Base-by-base conservation (phyloP, 2,888 invertebrate species). In the Coenonympha arcania region DNA sequence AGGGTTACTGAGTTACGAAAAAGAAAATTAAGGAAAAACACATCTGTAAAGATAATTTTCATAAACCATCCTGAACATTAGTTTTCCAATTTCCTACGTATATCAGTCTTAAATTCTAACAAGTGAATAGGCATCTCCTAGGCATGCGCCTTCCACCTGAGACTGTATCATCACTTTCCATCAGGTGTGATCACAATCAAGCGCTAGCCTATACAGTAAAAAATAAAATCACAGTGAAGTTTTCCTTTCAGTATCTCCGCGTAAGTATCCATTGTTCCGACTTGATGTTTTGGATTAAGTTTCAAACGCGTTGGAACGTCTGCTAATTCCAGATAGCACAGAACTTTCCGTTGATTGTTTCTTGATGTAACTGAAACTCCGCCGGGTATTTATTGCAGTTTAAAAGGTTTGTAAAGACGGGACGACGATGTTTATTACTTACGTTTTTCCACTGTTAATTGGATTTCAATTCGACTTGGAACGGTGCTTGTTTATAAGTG, bases 241-340 rank as follows among this genome's bases (percentile, higher is more conserved):
- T 18, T 11, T 20, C 26, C 36, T 16, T 11, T n/a, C n/a, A n/a
- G n/a, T n/a, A n/a, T n/a, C n/a, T n/a, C n/a, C n/a, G n/a, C n/a
- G 11, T 8, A 46, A 36, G 30, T 31, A 5, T n/a, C 13, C 18
- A 26, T 36, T 45, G 6, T 46, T 33, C 11, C 28, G 19, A 37
- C 28, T 26, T 26, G 26, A 28, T 24, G 24, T 26, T 28, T 15
- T 37, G 36, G 24, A 46, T 46, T 46, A 46, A 26, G 46, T 28
- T 28, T 8, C 9, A 8, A 2, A 26, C 28, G 37, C 24, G 40
- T 41, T 8, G 31, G 31, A 48, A 66, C 62, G 65, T 62, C 68
- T 73, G 73, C 65, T 73, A 74, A 73, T 73, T 68, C 65, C 61
- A 68, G 71, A 73, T 71, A 72, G 68, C 63, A 68, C n/a, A 64